Base-by-base conservation (phyloP, 2,113 vertebrate genomes). In the Rhinoptilus africanus region DNA sequence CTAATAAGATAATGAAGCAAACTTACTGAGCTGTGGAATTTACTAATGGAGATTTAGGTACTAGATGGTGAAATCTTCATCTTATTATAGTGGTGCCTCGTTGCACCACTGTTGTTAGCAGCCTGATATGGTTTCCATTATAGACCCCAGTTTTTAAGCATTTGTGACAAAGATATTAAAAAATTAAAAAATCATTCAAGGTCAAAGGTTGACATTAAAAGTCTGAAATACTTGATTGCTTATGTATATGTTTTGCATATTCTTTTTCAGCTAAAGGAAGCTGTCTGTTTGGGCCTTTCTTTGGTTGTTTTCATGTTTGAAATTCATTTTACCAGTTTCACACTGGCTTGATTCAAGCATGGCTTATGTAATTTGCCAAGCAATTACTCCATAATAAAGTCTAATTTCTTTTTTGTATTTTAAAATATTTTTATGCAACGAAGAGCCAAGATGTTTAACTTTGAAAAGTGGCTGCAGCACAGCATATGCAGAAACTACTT, bases 1-100 rank as follows among this genome's bases (percentile, higher is more conserved):
- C 98, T 98, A 98, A 98, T 98, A 98, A 98, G 98, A 98, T 98
- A 98, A 98, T 98, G 98, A 98, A 98, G 98, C 98, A 98, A 98
- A 98, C 98, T 98, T 98, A 98, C 98, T 98, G 98, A 98, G 98
- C 98, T 98, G 98, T 98, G 98, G 98, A 98, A 98, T 98, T 98
- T 98, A 98, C 98, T 98, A 98, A 98, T 98, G 98, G 98, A 98
- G 98, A 98, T 98, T 98, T 98, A 98, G 98, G 98, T 98, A 98
- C 98, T 98, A 98, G 98, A 98, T 98, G 98, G 97, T 98, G 97
- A 98, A 98, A 98, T 98, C 98, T 98, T 98, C 98, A 98, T 98
- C 98, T 98, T 98, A 98, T 98, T 98, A 98, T 75, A 97, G 89
- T 94, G 95, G 97, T 98, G 97, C 97, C 94, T 97, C 79, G 85